A percentile compares a stretch with the other conserved stretches of the same genome.
These are phyloP conservation scores for Psettodes erumei DNA, from an alignment of 2,113 vertebrate genomes.

Conservation along the genomic window DNA sequence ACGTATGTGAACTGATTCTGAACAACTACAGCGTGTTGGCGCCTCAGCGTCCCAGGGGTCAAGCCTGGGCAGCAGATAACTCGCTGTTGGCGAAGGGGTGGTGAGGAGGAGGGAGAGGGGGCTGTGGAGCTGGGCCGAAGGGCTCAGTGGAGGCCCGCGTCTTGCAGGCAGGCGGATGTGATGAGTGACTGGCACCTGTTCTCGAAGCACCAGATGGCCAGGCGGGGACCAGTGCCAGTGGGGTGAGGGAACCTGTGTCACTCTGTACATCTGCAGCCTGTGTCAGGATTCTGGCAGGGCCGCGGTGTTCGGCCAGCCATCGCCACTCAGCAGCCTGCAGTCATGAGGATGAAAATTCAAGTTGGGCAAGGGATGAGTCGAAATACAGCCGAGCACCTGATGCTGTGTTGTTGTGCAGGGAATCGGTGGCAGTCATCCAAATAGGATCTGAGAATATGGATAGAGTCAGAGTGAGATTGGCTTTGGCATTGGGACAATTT, in stretches of 20 bases:
- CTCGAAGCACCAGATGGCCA: slow-evolving; percentile 78
- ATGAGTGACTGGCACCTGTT: slow-evolving; percentile 80
- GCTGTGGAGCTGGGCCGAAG: slow-evolving; percentile 43
- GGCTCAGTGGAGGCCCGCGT: slow-evolving; percentile 47
- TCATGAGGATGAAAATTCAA: slow-evolving; percentile 60
- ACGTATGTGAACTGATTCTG: slow-evolving; percentile 33
- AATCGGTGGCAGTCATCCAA: slow-evolving; percentile 71
- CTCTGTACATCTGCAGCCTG: slow-evolving; percentile 73
- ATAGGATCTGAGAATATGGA: slow-evolving; percentile 60
- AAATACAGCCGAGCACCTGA: slow-evolving; percentile 74
- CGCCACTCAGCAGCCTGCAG: slow-evolving; percentile 57
- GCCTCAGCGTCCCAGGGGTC: slow-evolving; percentile 5
- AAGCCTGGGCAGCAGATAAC: slow-evolving; percentile 49
- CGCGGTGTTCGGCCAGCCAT: slow-evolving; percentile 54
- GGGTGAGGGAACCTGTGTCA: slow-evolving; percentile 74
- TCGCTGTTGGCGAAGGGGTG: slow-evolving; percentile 25
- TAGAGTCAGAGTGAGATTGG: slow-evolving; percentile 35
- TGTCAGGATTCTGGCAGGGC: slow-evolving; percentile 70
- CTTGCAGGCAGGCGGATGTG: slow-evolving; percentile 40
- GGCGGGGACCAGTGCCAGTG: slow-evolving; percentile 66
- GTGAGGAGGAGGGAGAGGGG: slow-evolving; percentile 26
- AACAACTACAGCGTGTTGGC: slow-evolving; percentile 33
- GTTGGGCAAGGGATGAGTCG: slow-evolving; percentile 76
- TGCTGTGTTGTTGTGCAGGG: slow-evolving; percentile 60
- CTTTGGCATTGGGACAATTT: slow-evolving; percentile 62